Conservation (phyloP, 1,140 invertebrate species). For the Brachionus sp. region DNA sequence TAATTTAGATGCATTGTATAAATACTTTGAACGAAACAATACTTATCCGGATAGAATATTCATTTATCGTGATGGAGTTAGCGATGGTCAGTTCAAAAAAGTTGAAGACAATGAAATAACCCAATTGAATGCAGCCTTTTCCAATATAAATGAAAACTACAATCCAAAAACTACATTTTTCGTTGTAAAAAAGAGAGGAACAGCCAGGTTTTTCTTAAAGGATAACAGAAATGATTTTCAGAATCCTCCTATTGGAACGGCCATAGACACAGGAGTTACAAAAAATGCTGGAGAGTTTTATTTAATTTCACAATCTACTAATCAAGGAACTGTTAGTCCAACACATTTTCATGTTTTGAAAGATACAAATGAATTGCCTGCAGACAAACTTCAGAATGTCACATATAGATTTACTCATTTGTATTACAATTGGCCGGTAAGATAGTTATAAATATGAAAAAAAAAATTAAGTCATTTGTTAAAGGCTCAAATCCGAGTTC, state of each 20-base stretch:
- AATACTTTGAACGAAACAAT: constrained; percentile 11
- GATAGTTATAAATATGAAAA: constrained; percentile 51
- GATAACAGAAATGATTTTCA: constrained; percentile 54
- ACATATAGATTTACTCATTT: constrained; percentile 77
- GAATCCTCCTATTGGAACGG: constrained; percentile 78
- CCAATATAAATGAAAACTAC: background rate
- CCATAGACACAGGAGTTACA: constrained; percentile 77
- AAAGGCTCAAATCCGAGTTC: constrained; percentile 75
- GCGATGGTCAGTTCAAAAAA: constrained; percentile 75
- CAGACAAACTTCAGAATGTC: constrained; percentile 72
- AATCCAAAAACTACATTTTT: constrained; percentile 31
- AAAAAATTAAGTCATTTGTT: background rate
- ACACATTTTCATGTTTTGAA: constrained; percentile 75
- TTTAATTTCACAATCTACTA: constrained; percentile 71
- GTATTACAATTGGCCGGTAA: constrained; percentile 78
- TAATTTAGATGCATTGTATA: constrained; percentile 14
- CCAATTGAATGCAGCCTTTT: background rate
- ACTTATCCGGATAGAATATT: constrained; percentile 62
- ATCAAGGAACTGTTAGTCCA: constrained; percentile 75
- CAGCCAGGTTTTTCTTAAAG: constrained; percentile 39
- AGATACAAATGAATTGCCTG: constrained; percentile 64
- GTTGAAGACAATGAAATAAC: constrained; percentile 24
- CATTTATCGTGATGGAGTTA: constrained; percentile 87
- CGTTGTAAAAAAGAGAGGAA: constrained; percentile 61
- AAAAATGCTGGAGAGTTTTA: constrained; percentile 75